These are phyloP conservation scores for Gymnorhina tibicen DNA, from an alignment of 2,113 vertebrate species.

Conservation along the genomic window DNA sequence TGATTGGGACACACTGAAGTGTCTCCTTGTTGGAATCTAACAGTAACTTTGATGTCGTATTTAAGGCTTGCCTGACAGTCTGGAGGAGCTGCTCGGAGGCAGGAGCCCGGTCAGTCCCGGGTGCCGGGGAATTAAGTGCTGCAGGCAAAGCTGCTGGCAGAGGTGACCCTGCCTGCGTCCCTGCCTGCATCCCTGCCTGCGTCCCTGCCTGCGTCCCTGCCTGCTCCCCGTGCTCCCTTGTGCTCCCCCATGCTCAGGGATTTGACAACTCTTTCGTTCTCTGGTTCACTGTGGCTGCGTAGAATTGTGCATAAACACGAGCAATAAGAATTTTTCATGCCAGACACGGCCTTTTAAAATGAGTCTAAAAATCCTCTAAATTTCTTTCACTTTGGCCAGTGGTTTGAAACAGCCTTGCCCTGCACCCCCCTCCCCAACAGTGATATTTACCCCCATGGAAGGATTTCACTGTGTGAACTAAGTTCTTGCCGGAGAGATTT, in stretches of 20 bases:
- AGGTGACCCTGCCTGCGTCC: background rate
- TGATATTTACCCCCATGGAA: rapidly evolving
- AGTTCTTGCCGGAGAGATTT: background rate
- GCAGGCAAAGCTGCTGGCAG: background rate
- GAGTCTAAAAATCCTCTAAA: background rate
- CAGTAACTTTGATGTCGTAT: background rate
- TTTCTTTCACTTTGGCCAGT: background rate
- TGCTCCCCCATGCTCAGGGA: background rate
- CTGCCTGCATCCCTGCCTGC: background rate
- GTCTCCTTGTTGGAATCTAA: background rate
- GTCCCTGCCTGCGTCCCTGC: background rate
- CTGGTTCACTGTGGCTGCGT: rapidly evolving
- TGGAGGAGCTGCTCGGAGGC: background rate
- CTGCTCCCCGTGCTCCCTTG: background rate
- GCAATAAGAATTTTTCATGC: background rate
- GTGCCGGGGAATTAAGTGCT: background rate
- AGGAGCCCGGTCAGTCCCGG: background rate
- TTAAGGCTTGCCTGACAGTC: background rate
- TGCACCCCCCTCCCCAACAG: background rate
- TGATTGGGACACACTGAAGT: background rate
- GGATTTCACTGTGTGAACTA: background rate
- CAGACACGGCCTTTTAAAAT: background rate
- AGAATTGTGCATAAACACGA: background rate
- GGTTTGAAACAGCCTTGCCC: background rate
- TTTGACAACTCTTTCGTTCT: rapidly evolving